phyloP scores from a whole-genome alignment of 2,888 invertebrate genomes.

The Hofmannophila pseudospretella region DNA sequence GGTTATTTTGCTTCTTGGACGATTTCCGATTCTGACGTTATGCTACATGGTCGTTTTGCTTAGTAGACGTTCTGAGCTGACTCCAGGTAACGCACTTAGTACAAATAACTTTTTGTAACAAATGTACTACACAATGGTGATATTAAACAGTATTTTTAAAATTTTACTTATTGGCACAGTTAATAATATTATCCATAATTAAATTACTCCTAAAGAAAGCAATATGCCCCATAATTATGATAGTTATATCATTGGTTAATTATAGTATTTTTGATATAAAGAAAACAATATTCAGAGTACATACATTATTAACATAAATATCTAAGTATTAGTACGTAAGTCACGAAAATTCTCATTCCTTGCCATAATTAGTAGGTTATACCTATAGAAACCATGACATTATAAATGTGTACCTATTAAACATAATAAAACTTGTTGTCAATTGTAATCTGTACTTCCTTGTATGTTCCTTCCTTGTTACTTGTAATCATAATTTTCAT shows the following conservation, averaged over 20 bases:
- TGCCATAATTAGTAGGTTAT: conserved; percentile 28
- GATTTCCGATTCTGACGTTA: too few relatives aligned
- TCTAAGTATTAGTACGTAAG: not conserved
- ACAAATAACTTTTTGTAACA: conserved; percentile 9
- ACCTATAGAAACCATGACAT: conserved; percentile 19
- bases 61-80: too few relatives aligned
- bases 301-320: too few relatives aligned
- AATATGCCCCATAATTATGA: conserved; percentile 1
- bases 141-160: conserved; percentile 6
- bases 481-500: too few relatives aligned
- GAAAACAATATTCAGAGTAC: not conserved
- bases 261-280: conserved; percentile 6
- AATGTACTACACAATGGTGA: conserved; percentile 4
- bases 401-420: too few relatives aligned
- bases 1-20: too few relatives aligned
- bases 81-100: too few relatives aligned
- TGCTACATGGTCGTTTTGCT: too few relatives aligned
- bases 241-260: too few relatives aligned
- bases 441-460: conserved; percentile 14
- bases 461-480: conserved; percentile 18
- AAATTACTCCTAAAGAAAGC: not conserved
- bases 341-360: conserved; percentile 24
- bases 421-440: conserved; percentile 12
- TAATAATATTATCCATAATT: too few relatives aligned
- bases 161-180: conserved; percentile 3